Evolutionary conservation across 2,113 vertebrate species (phyloP).

Genomic region (Myotis brandtii): DNA sequence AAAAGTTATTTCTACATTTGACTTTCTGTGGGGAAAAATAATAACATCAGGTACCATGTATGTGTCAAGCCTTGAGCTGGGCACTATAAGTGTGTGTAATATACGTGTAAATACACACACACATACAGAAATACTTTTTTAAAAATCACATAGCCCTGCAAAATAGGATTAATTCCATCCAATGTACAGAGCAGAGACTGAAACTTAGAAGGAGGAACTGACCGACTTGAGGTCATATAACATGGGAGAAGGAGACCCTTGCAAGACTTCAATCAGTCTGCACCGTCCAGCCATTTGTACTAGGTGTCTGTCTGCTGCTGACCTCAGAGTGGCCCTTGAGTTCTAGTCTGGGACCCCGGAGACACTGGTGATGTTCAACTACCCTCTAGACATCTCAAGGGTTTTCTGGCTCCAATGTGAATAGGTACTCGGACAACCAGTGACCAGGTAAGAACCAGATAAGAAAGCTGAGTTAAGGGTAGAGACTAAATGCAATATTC

Average conservation of each 20-base stretch:
- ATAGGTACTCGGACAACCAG: background rate
- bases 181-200: background rate
- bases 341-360: background rate
- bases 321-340: background rate
- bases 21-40: conserved; percentile 21
- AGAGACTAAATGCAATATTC: background rate
- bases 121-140: background rate
- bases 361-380: background rate
- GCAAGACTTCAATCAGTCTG: background rate
- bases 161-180: background rate
- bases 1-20: background rate
- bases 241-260: background rate
- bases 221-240: background rate
- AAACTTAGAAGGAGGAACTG: background rate
- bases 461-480: background rate
- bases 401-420: background rate
- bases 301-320: background rate
- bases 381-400: background rate
- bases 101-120: background rate
- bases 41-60: background rate
- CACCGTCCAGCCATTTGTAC: background rate
- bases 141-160: background rate
- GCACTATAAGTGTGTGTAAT: background rate
- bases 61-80: background rate
- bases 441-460: background rate